Evolutionary conservation across 1,140 invertebrate species (phyloP).

Genomic region (Anthonomus grandis): DNA sequence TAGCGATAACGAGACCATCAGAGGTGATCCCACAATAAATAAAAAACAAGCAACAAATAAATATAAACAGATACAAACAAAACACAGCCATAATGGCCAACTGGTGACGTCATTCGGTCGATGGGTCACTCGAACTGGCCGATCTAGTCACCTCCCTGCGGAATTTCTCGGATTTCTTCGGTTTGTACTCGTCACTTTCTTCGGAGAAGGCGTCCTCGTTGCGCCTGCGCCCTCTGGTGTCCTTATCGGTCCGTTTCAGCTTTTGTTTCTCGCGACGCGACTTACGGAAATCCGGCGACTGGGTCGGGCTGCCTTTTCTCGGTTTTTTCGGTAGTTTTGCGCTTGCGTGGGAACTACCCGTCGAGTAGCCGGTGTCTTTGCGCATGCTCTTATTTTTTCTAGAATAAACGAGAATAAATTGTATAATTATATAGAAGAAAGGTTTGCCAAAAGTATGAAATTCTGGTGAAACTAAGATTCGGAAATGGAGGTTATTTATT

Average conservation of each 20-base stretch:
- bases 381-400: constrained; percentile 45
- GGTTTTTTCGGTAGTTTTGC: constrained; percentile 25
- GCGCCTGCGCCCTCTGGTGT: constrained; percentile 31
- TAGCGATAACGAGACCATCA: constrained; percentile 50
- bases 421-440: too few relatives aligned
- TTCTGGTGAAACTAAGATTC: too few relatives aligned
- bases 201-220: constrained; percentile 34
- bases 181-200: constrained; percentile 38
- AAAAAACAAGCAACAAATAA: constrained; percentile 54
- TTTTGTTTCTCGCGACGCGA: constrained; percentile 43
- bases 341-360: constrained; percentile 58
- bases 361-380: constrained; percentile 65
- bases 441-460: too few relatives aligned
- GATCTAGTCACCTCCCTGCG: constrained; percentile 33
- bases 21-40: constrained; percentile 57
- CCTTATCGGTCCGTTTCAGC: constrained; percentile 34
- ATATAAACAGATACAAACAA: constrained; percentile 56
- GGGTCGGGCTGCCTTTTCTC: constrained; percentile 21
- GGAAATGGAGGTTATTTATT: too few relatives aligned
- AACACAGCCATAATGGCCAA: constrained; percentile 56
- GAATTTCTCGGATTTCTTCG: constrained; percentile 12
- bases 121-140: constrained; percentile 41
- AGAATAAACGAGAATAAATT: constrained; percentile 23
- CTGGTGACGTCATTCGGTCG: constrained; percentile 57
- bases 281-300: too few relatives aligned